Conservation (phyloP, 2,113 vertebrate genomes). For the Sapayoa aenigma region DNA sequence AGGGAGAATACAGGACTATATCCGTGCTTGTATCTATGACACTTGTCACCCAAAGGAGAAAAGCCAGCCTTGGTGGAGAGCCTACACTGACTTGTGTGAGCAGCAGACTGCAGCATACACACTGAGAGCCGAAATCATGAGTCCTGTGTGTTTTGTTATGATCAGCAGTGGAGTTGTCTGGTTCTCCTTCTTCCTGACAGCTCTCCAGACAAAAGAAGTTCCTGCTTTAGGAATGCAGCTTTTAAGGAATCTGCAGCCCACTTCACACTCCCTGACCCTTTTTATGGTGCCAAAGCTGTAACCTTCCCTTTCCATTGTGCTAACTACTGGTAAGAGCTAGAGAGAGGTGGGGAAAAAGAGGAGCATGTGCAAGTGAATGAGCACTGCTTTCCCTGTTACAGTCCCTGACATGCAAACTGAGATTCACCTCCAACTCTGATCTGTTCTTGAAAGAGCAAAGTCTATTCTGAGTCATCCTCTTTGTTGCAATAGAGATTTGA, state of each 20-base stretch:
- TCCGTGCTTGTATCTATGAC: background rate
- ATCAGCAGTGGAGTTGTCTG: background rate
- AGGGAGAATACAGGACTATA: background rate
- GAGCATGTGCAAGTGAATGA: background rate
- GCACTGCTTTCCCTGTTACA: background rate
- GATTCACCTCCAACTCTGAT: background rate
- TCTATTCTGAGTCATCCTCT: background rate
- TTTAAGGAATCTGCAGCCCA: background rate
- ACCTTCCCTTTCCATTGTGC: slow-evolving; percentile 22
- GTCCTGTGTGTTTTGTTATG: background rate
- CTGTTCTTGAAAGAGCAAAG: background rate
- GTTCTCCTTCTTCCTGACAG: background rate
- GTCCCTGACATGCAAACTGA: background rate
- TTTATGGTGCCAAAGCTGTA: background rate
- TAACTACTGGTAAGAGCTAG: background rate
- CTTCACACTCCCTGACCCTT: slow-evolving; percentile 25
- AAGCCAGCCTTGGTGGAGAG: background rate
- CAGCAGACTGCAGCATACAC: background rate
- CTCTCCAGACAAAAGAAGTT: background rate
- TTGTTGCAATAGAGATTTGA: background rate
- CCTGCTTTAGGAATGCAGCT: background rate
- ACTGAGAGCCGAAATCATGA: fast-evolving
- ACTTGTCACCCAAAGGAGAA: background rate
- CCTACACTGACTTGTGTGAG: background rate
- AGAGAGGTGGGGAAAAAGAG: background rate